Conservation (phyloP, 2,113 vertebrate species). For the Amblyornis subalaris region DNA sequence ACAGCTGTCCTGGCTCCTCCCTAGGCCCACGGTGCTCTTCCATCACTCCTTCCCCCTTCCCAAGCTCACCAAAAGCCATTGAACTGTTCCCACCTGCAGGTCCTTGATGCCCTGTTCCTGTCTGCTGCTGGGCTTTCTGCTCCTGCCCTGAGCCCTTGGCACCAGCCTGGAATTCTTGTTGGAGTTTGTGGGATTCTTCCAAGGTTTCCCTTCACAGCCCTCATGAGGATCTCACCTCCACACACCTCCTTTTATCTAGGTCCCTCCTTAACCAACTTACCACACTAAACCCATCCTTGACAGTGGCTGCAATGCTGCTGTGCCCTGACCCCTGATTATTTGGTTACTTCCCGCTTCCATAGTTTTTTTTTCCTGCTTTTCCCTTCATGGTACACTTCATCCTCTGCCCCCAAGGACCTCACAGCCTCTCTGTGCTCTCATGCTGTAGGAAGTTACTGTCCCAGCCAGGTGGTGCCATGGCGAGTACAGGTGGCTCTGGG, state of each 20-base stretch:
- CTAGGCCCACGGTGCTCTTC: not conserved
- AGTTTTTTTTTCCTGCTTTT: fast-evolving
- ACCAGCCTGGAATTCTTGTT: not conserved
- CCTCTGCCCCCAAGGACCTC: not conserved
- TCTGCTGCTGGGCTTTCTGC: fast-evolving
- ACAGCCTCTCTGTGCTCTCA: fast-evolving
- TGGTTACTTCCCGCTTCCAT: not conserved
- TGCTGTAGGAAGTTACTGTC: fast-evolving
- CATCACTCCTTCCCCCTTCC: not conserved
- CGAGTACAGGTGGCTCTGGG: not conserved
- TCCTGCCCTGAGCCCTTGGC: not conserved
- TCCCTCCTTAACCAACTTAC: not conserved
- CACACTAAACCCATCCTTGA: not conserved
- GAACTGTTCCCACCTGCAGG: not conserved
- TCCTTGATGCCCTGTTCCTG: fast-evolving
- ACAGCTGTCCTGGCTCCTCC: not conserved
- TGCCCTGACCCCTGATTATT: not conserved
- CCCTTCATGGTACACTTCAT: fast-evolving
- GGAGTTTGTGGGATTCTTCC: not conserved
- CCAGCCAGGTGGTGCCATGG: not conserved
- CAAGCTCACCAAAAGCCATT: not conserved
- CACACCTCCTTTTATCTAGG: not conserved
- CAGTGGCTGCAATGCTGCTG: fast-evolving
- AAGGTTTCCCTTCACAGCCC: not conserved
- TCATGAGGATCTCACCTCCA: not conserved